These are phyloP conservation scores for Nymphalis io DNA, from an alignment of 1,140 invertebrate genomes.

Conservation along the genomic window DNA sequence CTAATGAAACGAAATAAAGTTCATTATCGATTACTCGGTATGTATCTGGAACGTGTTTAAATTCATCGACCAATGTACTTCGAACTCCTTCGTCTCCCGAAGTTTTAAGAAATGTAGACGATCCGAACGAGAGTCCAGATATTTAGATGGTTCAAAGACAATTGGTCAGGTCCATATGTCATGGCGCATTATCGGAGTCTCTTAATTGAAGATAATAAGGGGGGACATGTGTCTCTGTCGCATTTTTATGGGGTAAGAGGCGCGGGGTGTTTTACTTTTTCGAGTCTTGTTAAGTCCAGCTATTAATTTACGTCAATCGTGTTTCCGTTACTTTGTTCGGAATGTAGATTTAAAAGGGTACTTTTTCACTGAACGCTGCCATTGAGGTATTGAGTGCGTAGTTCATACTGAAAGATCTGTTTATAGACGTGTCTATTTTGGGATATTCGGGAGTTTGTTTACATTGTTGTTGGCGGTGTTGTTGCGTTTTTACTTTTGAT, in stretches of 20 bases:
- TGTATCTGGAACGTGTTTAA: conserved; percentile 33
- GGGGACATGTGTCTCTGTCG: conserved; percentile 76
- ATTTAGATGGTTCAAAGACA: conserved; percentile 33
- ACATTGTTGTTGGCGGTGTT: not conserved
- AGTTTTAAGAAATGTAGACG: conserved; percentile 20
- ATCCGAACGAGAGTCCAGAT: not conserved
- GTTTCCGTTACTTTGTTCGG: conserved; percentile 37
- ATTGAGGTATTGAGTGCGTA: not conserved
- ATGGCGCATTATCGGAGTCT: conserved; percentile 70
- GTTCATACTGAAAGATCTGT: not conserved
- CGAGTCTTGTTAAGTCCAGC: conserved; percentile 61
- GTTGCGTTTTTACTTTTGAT: too few relatives aligned
- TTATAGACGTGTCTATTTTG: not conserved
- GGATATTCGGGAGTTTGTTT: conserved; percentile 5
- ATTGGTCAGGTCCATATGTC: conserved; percentile 62
- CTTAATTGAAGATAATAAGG: conserved; percentile 79
- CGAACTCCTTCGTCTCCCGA: conserved; percentile 38
- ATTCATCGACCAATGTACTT: conserved; percentile 39
- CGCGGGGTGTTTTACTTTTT: conserved; percentile 65
- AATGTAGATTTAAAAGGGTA: conserved; percentile 39
- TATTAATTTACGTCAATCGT: conserved; percentile 68
- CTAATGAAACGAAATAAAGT: conserved; percentile 40
- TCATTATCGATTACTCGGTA: conserved; percentile 33
- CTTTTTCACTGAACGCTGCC: conserved; percentile 25
- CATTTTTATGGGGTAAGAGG: conserved; percentile 73